These are phyloP conservation scores for Entomobrya multifasciata DNA, from an alignment of 2,888 invertebrate genomes.

Conservation along the genomic window DNA sequence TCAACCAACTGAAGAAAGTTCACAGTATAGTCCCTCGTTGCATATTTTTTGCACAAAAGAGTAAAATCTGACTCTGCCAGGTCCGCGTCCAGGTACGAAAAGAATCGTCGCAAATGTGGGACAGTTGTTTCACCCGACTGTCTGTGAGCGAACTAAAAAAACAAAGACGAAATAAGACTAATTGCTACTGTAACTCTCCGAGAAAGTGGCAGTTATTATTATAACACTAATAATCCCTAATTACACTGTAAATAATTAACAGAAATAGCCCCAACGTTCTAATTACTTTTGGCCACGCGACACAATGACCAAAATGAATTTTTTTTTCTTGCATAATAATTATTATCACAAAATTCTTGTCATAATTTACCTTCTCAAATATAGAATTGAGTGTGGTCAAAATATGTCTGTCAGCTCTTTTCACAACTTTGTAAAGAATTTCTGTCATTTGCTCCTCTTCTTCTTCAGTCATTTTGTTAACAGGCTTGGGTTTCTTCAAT, in stretches of 20 bases:
- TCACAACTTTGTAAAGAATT: conserved; percentile 87
- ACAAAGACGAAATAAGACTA: not conserved
- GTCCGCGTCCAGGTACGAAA: conserved; percentile 87
- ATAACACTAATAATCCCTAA: conserved; percentile 39
- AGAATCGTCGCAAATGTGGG: conserved; percentile 88
- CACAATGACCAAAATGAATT: not conserved
- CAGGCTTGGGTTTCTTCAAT: conserved; percentile 78
- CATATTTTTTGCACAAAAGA: conserved; percentile 86
- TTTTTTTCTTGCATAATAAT: not conserved
- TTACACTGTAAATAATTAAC: not conserved
- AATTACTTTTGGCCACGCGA: conserved; percentile 55
- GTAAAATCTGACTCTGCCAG: conserved; percentile 88
- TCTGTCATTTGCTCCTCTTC: conserved; percentile 87
- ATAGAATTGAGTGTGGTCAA: conserved; percentile 76
- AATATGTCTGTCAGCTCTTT: conserved; percentile 74
- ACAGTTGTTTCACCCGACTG: conserved; percentile 87
- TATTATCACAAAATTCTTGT: not conserved
- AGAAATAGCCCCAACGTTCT: too few species aligned
- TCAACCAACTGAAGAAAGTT: conserved; percentile 90
- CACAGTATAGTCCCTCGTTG: conserved; percentile 88
- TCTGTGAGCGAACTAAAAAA: conserved; percentile 76
- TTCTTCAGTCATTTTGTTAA: conserved; percentile 85
- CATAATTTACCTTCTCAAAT: conserved; percentile 75
- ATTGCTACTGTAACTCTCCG: not conserved
- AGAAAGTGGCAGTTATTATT: conserved; percentile 20